phyloP scores from a whole-genome alignment of 2,113 vertebrate genomes.

The Notothenia coriiceps region DNA sequence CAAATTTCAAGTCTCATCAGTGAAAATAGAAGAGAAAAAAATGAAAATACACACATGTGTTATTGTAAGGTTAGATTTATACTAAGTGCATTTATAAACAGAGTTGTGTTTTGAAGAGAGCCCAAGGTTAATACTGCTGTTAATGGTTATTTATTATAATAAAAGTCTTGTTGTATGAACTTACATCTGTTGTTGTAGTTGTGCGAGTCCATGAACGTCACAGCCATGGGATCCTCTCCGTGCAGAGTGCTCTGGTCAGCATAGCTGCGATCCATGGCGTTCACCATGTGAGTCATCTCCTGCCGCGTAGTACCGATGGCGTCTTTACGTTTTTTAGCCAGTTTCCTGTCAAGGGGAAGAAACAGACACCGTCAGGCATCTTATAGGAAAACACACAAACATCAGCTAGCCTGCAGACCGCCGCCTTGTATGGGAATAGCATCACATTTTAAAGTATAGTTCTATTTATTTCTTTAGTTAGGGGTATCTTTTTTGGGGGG shows the following conservation, averaged over 20 bases:
- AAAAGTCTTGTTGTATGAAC: constrained; percentile 70
- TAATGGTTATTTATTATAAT: not conserved
- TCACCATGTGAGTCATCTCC: constrained; percentile 99
- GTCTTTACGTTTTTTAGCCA: constrained; percentile 98
- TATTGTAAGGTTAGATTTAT: too few species aligned
- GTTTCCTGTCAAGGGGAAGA: constrained; percentile 88
- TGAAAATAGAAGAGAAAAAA: not conserved
- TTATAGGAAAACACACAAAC: not conserved
- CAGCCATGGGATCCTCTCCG: constrained; percentile 95
- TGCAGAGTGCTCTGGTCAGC: constrained; percentile 98
- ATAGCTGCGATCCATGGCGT: constrained; percentile 97
- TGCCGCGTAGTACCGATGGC: constrained; percentile 95
- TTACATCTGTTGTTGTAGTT: constrained; percentile 98
- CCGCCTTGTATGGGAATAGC: not conserved
- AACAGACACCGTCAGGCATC: constrained; percentile 38
- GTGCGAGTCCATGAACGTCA: constrained; percentile 98
- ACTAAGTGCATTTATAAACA: not conserved
- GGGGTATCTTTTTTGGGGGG: not conserved
- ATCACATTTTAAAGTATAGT: not conserved
- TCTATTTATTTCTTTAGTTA: not conserved
- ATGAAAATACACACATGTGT: not conserved
- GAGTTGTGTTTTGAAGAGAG: not conserved
- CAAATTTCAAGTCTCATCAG: not conserved
- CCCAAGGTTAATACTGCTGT: not conserved
- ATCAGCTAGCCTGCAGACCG: constrained; percentile 57